These are phyloP conservation scores for Lophotriccus pileatus DNA, from an alignment of 2,797 vertebrate species.

Conservation along the genomic window DNA sequence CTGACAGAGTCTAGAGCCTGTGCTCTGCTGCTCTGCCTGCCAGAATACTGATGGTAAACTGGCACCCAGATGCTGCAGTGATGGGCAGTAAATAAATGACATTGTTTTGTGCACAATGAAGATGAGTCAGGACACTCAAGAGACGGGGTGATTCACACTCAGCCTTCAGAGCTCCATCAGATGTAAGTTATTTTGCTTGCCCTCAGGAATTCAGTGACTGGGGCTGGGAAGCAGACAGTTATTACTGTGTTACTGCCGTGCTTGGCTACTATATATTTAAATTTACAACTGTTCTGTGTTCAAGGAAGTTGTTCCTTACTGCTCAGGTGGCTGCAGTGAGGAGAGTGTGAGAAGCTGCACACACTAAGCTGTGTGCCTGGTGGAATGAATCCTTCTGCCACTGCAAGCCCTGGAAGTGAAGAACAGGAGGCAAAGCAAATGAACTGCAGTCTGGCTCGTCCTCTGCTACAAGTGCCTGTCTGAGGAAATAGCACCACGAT, in stretches of 20 bases:
- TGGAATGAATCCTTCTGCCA: not conserved
- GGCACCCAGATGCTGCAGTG: slow-evolving; percentile 10
- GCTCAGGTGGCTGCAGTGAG: not conserved
- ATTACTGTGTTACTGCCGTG: not conserved
- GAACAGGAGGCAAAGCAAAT: not conserved
- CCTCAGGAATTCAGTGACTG: slow-evolving; percentile 43
- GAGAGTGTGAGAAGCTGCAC: not conserved
- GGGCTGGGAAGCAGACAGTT: not conserved
- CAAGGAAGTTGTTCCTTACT: not conserved
- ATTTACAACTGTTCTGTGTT: not conserved
- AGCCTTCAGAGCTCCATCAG: slow-evolving; percentile 29
- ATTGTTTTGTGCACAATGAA: slow-evolving; percentile 67
- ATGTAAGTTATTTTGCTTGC: slow-evolving; percentile 45
- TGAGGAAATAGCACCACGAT: not conserved
- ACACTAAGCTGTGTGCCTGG: not conserved
- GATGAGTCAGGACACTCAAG: slow-evolving; percentile 63
- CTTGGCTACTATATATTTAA: slow-evolving; percentile 6
- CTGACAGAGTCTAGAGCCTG: not conserved
- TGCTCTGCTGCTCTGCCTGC: not conserved
- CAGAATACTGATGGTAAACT: not conserved
- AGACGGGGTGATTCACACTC: slow-evolving; percentile 58
- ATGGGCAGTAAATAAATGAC: slow-evolving; percentile 29
- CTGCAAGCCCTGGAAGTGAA: not conserved
- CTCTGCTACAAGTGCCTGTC: not conserved
- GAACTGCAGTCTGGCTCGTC: not conserved